These are phyloP conservation scores for Tuta absoluta DNA, from an alignment of 2,888 invertebrate genomes.

Conservation along the genomic window DNA sequence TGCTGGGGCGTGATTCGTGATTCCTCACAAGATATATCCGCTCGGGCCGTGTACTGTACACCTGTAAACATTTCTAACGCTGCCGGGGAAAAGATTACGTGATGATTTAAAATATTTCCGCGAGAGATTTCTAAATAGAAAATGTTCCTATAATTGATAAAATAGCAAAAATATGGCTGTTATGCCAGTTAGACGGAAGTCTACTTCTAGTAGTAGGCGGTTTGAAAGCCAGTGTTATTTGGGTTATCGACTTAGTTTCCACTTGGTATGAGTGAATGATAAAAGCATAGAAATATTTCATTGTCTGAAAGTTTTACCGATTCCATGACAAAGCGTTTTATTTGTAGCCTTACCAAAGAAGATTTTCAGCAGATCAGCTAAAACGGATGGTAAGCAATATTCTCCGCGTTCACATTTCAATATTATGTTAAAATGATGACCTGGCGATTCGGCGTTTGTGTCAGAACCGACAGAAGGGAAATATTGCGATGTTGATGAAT, in stretches of 20 bases:
- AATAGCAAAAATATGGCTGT: background rate
- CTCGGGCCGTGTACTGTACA: slow-evolving; percentile 51
- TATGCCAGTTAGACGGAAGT: background rate
- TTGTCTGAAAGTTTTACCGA: too few species aligned
- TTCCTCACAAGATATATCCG: slow-evolving; percentile 49
- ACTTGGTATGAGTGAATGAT: too few species aligned
- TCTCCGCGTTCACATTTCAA: slow-evolving; percentile 13
- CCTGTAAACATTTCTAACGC: slow-evolving; percentile 29
- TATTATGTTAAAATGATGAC: slow-evolving; percentile 12
- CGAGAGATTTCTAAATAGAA: background rate
- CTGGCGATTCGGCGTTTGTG: background rate
- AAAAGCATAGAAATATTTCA: too few species aligned
- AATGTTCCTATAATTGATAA: background rate
- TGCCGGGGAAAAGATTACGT: slow-evolving; percentile 4
- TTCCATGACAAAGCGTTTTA: too few species aligned
- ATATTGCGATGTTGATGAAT: slow-evolving; percentile 15
- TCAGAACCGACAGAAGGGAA: slow-evolving; percentile 7
- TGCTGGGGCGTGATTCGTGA: slow-evolving; percentile 38
- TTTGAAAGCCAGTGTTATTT: too few species aligned
- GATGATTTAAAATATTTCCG: slow-evolving; percentile 5
- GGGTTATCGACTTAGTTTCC: too few species aligned
- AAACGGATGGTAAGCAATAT: slow-evolving; percentile 1
- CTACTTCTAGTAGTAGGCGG: too few species aligned
- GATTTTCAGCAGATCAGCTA: slow-evolving; percentile 7
- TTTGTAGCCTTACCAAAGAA: background rate